These are phyloP conservation scores for Scolopax bukidnonensis DNA, from an alignment of 2,797 vertebrate genomes.

Conservation along the genomic window DNA sequence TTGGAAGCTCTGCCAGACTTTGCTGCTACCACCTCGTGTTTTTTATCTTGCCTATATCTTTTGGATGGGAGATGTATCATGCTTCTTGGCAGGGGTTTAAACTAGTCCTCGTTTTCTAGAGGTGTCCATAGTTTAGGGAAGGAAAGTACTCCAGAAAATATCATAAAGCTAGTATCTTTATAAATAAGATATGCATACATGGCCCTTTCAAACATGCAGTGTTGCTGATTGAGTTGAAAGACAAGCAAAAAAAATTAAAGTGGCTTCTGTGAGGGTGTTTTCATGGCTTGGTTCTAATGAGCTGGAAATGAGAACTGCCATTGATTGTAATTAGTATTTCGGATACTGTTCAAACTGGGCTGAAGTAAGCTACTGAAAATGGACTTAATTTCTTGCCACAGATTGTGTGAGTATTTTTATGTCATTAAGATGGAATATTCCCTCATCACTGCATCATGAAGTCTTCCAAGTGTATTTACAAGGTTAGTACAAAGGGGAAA, in stretches of 20 bases:
- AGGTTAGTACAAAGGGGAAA: not conserved
- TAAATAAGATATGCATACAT: not conserved
- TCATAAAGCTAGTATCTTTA: not conserved
- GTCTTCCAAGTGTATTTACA: not conserved
- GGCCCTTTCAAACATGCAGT: not conserved
- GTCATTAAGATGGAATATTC: not conserved
- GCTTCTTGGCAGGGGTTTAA: not conserved
- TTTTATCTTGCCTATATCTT: not conserved
- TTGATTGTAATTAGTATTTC: not conserved
- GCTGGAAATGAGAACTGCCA: not conserved
- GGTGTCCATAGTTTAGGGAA: not conserved
- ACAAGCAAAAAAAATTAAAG: not conserved
- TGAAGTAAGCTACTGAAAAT: not conserved
- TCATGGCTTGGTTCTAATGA: not conserved
- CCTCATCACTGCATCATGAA: not conserved
- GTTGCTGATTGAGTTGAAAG: not conserved
- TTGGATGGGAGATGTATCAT: not conserved
- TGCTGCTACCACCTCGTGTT: not conserved
- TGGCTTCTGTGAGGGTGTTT: accelerated
- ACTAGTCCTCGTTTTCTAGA: not conserved
- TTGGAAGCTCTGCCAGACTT: not conserved
- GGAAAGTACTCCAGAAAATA: not conserved
- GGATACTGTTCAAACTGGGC: not conserved
- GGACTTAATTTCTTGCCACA: not conserved
- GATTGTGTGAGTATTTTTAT: not conserved